Conservation (phyloP, 2,113 vertebrate genomes). For the Aythya baeri region DNA sequence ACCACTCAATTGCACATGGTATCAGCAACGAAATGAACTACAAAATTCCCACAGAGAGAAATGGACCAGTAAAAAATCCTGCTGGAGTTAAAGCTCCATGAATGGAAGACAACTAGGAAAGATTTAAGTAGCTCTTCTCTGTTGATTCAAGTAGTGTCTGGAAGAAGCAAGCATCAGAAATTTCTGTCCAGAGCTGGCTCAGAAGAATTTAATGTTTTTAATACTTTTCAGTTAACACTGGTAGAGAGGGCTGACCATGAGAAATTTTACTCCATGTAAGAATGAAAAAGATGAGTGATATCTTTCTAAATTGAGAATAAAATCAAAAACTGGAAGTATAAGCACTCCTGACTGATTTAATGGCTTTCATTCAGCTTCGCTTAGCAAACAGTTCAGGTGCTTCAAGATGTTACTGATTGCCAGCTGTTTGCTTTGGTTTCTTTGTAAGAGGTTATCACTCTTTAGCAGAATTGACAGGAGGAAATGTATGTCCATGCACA, state of each 20-base stretch:
- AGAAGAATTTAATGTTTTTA: neutral
- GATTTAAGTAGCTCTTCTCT: neutral
- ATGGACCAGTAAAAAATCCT: neutral
- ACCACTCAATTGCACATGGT: neutral
- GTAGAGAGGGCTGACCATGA: neutral
- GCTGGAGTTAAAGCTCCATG: neutral
- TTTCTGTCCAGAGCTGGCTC: neutral
- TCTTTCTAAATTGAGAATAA: neutral
- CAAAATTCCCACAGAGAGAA: neutral
- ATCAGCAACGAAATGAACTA: neutral
- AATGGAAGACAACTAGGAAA: neutral
- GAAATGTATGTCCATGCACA: neutral
- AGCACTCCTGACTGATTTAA: neutral
- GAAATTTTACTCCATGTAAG: neutral
- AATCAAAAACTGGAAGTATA: neutral
- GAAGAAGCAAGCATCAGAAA: neutral
- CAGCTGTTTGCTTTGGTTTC: neutral
- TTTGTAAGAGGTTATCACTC: slow-evolving; percentile 13
- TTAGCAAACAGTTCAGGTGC: neutral
- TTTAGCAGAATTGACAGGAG: slow-evolving; percentile 4
- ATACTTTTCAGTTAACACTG: neutral
- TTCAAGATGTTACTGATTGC: neutral
- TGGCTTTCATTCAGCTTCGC: neutral
- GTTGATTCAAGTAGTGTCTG: neutral
- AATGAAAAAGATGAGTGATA: neutral